These are phyloP conservation scores for Pelagia noctiluca DNA, from an alignment of 30 jellyfish, hydroid and myxozoan genomes.

Conservation along the genomic window DNA sequence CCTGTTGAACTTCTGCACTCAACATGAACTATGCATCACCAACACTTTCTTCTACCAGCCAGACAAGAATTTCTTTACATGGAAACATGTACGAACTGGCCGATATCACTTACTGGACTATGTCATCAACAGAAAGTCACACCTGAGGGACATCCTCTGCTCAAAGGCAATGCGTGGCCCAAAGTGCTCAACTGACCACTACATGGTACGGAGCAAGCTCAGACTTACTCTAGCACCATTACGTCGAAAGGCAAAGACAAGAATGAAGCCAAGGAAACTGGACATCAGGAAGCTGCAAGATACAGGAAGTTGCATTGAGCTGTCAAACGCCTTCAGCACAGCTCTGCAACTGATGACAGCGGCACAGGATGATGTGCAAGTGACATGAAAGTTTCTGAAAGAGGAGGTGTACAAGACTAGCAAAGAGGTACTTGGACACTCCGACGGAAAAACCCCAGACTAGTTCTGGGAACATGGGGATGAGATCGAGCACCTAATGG, in stretches of 20 bases:
- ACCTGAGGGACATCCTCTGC: conserved; percentile 18
- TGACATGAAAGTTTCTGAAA: not conserved
- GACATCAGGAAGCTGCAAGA: not conserved
- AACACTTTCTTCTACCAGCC: too few species aligned
- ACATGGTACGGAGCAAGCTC: not conserved
- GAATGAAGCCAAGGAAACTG: conserved; percentile 6
- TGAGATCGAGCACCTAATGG: conserved; percentile 1
- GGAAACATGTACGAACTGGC: too few species aligned
- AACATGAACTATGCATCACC: too few species aligned
- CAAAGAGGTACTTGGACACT: conserved; percentile 5
- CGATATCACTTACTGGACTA: conserved; percentile 10
- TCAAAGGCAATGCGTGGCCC: conserved; percentile 23
- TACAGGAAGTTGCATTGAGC: not conserved
- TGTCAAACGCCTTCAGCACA: not conserved
- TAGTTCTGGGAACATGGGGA: conserved; percentile 1
- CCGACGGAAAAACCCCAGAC: conserved; percentile 14
- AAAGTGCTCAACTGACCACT: conserved; percentile 22
- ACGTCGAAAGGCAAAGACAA: not conserved
- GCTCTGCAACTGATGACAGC: not conserved
- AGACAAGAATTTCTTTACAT: too few species aligned
- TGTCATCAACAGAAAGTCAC: not conserved
- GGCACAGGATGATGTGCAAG: not conserved
- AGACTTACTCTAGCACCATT: not conserved
- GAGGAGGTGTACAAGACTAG: not conserved
- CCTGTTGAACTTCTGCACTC: too few species aligned